Percentiles rank a stretch among this genome's conserved stretches.
Evolutionary conservation across 2,888 invertebrate species (phyloP).

Genomic region (Galerucella calmariensis): DNA sequence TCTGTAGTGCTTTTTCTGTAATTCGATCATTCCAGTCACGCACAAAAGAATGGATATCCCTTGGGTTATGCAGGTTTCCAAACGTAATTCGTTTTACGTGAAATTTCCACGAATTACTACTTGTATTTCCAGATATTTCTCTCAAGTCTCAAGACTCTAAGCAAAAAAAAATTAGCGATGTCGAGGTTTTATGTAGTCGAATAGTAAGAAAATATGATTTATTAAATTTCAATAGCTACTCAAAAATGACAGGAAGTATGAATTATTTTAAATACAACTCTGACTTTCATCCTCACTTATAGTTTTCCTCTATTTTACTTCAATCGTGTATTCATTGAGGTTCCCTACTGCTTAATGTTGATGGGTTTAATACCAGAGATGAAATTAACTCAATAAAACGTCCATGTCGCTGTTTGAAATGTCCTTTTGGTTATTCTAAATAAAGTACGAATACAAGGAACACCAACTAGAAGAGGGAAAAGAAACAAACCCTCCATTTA

Average conservation of each 20-base stretch:
- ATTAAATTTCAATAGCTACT: too few species aligned
- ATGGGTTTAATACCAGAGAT: background rate
- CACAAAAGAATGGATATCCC: background rate
- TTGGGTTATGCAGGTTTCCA: conserved; percentile 5
- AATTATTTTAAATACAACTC: background rate
- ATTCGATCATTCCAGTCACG: conserved; percentile 7
- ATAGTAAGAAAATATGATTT: too few species aligned
- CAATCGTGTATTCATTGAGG: background rate
- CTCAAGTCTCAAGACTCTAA: background rate
- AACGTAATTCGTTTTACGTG: background rate
- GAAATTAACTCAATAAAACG: conserved; percentile 1
- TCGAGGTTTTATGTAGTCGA: too few species aligned
- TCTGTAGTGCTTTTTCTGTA: background rate
- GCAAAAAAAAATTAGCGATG: background rate
- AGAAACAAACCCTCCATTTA: too few species aligned
- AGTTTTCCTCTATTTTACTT: background rate
- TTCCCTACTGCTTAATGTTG: background rate
- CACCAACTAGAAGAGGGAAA: too few species aligned
- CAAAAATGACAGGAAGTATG: background rate
- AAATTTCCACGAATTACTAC: conserved; percentile 4
- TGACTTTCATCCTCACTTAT: background rate
- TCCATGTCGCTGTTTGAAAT: background rate
- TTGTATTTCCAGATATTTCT: background rate
- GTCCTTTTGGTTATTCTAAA: too few species aligned
- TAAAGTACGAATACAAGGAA: too few species aligned